Base-by-base conservation (phyloP, 2,797 vertebrate species). In the Menidia menidia region DNA sequence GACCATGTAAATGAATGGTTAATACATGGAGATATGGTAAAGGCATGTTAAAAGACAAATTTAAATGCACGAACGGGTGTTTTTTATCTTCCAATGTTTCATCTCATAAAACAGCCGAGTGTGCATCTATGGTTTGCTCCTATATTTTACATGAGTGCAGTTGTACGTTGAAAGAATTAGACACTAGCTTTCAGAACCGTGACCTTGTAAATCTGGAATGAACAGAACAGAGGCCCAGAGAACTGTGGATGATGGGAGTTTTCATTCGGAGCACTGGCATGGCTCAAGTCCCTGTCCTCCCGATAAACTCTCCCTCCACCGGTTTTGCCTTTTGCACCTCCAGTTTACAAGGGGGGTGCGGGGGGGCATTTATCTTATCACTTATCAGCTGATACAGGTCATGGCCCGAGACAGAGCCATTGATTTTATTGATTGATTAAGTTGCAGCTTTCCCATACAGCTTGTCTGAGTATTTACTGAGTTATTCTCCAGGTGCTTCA, bases 351-450 rank as follows among this genome's bases (percentile, higher is more conserved):
- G 58, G 42, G 25, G 86, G 87, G 25, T 25, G 25, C 25, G 25
- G 89, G 91, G 82, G 83, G 91, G 94, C 94, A 93, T 69, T 91
- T 89, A 92, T 82, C 91, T 91, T 89, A 92, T 82, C 91, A 94
- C 92, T 93, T 94, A 92, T 93, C 81, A 88, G 92, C 90, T 91
- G 88, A 93, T 88, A 76, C 54, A 77, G 84, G 88, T 92, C 91
- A 85, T 92, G 91, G 93, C 92, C 89, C 93, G 92, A 92, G 89
- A 92, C 85, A 67, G 75, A 82, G 54, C 77, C 59, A 88, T 94
- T 88, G 86, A 89, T 88, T 88, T 80, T 86, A 90, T 87, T 89
- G 95, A 96, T 89, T 94, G 91, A 95, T 88, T 86, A 18, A 80
- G 86, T 85, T 85, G 80, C 13, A 56, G 63, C 71, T 84, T 82